A percentile compares a stretch with the other conserved stretches of the same genome.
phyloP scores from a whole-genome alignment of 2,888 invertebrate genomes.

The Brenthis daphne region DNA sequence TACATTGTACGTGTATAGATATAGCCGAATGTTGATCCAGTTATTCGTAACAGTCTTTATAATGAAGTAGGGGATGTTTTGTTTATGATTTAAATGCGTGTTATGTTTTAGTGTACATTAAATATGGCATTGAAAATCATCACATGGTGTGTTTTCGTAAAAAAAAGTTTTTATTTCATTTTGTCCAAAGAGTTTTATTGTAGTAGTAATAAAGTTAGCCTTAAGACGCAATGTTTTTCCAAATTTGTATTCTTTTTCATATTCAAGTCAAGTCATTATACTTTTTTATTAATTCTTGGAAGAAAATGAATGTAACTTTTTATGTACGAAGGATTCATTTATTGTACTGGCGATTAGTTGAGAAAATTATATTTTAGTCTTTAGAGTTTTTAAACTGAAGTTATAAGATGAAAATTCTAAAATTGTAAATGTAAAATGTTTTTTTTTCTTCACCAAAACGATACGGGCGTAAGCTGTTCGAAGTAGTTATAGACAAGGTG shows the following conservation, averaged over 20 bases:
- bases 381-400: neutral
- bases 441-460: neutral
- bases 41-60: slow-evolving; percentile 34
- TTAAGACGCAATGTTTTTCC: too few relatives aligned
- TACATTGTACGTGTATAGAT: slow-evolving; percentile 31
- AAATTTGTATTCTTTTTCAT: too few relatives aligned
- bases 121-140: neutral
- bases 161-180: too few relatives aligned
- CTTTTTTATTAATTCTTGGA: slow-evolving; percentile 1
- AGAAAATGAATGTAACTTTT: slow-evolving; percentile 11
- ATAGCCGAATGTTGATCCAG: slow-evolving; percentile 36
- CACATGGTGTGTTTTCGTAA: neutral
- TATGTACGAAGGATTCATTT: slow-evolving; percentile 16
- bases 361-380: slow-evolving; percentile 4
- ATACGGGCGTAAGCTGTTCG: neutral
- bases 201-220: too few relatives aligned
- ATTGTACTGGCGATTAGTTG: slow-evolving; percentile 1
- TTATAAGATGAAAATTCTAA: slow-evolving; percentile 1
- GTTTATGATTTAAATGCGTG: neutral
- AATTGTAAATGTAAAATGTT: neutral
- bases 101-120: neutral
- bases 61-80: slow-evolving; percentile 19
- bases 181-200: too few relatives aligned
- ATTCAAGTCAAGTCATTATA: neutral
- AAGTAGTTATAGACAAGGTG: slow-evolving; percentile 17